Evolutionary conservation across 2,797 vertebrate genomes (phyloP), one percentile per base, ranked within the genome.

Genomic region (Gadopsis marmoratus): DNA sequence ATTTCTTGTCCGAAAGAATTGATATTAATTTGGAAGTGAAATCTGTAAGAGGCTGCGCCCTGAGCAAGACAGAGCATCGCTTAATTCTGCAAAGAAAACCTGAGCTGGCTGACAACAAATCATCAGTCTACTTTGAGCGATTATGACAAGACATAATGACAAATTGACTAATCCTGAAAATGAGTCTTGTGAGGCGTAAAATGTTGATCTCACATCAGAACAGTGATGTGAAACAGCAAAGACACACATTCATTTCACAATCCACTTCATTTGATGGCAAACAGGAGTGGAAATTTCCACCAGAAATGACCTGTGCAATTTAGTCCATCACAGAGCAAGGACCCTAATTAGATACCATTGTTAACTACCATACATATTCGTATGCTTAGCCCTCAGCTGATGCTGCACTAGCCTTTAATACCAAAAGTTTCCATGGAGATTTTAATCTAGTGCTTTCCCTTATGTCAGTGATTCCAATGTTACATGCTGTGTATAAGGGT

Each of bases 351-450:
- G 84, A 90, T 86, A 78, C 87, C 86, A 94, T 94, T 95, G 93
- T 94, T 93, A 89, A 84, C 26, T 26, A 26, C 2, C 26, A 93
- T 92, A 93, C 88, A 86, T 84, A 90, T 94, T 93, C 72, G 74
- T 90, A 83, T 89, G 92, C 88, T 89, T 85, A 81, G 84, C 89
- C 89, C 87, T 91, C 83, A 85, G 90, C 84, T 92, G 88, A 94
- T 90, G 91, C 85, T 88, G 89, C 89, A 86, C 91, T 74, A 81
- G 77, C 89, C 92, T 93, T 89, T 91, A 82, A 94, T 94, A 94
- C 79, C 90, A 90, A 93, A 95, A 94, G 82, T 97, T 97, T 95
- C 96, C 96, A 97, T 96, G 96, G 96, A 92, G 95, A 97, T 94
- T 88, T 79, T 94, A 92, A 94, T 93, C 9, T 39, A 92, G 85